Base-by-base conservation (phyloP, 2,113 vertebrate species). In the Notiomystis cincta region DNA sequence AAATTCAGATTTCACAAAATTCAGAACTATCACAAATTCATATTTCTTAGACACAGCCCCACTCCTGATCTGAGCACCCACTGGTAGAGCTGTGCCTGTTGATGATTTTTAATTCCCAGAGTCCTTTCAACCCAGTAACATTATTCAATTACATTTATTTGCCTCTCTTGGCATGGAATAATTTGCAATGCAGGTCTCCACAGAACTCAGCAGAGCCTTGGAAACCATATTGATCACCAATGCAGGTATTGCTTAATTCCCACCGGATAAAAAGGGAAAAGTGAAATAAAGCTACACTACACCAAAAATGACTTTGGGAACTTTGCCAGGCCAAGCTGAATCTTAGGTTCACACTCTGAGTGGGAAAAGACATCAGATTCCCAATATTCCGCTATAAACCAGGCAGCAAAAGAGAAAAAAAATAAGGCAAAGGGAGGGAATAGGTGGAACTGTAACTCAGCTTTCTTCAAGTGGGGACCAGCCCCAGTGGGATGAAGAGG, bases 291-390 rank as follows among this genome's bases (percentile, higher is more conserved):
- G 13, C 17, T 69, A 61, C 22, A 23, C n/a, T 44, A 40, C 19
- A 22, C 10, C 3, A 5, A 12, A 33, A 30, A 24, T 1, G 0
- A 14, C 24, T 25, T 22, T 3, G 15, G 37, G 45, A 87, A 77
- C 54, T 67, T 71, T 11, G 30, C 7, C 23, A 81, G 40, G 48
- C 11, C 17, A 24, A 89, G 27, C 14, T 57, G 35, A 56, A 66
- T 22, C 19, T 57, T 31, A 10, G 42, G 17, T 31, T 35, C 37
- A 65, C 37, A 57, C 31, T 45, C 1, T 4, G 14, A 76, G 31
- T 24, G 15, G 4, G 19, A 57, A 80, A 64, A 47, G 2, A 11
- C 14, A 28, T 54, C 47, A 53, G 23, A 40, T 40, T 54, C 44
- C 54, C 30, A 48, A 23, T n/a, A 89, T 22, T 72, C 28, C 24